Conservation (phyloP, 2,113 vertebrate species). For the Eulemur macaco region DNA sequence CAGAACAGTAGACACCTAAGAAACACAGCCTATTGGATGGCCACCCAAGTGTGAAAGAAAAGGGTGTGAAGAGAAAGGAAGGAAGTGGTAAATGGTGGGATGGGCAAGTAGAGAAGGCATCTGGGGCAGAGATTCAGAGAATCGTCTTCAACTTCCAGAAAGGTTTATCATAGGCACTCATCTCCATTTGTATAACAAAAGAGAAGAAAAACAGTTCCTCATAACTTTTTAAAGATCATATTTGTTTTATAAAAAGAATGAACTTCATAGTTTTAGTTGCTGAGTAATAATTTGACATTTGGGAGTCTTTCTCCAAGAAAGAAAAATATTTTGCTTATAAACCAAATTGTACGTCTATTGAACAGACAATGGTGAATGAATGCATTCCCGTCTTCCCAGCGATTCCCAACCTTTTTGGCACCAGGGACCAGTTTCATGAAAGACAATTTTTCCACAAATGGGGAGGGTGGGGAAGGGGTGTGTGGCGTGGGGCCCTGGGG, state of each 20-base stretch:
- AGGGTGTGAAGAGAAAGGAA: background rate
- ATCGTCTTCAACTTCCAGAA: background rate
- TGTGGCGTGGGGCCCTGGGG: no score
- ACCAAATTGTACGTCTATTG: conserved; percentile 2
- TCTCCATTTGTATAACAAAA: background rate
- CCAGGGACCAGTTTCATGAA: no score
- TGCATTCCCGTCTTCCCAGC: background rate
- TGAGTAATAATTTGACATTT: background rate
- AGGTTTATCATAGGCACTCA: background rate
- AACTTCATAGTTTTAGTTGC: background rate
- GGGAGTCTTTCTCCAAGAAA: background rate
- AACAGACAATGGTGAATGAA: background rate
- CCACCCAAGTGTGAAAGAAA: background rate
- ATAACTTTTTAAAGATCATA: background rate
- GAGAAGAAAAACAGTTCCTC: background rate
- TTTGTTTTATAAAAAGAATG: conserved; percentile 15
- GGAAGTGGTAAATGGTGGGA: no score
- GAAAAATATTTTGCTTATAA: conserved; percentile 34
- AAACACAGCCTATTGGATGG: background rate
- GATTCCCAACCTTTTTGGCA: no score
- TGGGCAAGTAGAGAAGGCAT: background rate
- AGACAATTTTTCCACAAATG: no score
- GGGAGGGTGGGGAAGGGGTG: no score
- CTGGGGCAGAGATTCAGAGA: background rate
- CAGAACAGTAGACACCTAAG: background rate